phyloP scores from a whole-genome alignment of 2,797 vertebrate genomes.

The Myotis findleyi region DNA sequence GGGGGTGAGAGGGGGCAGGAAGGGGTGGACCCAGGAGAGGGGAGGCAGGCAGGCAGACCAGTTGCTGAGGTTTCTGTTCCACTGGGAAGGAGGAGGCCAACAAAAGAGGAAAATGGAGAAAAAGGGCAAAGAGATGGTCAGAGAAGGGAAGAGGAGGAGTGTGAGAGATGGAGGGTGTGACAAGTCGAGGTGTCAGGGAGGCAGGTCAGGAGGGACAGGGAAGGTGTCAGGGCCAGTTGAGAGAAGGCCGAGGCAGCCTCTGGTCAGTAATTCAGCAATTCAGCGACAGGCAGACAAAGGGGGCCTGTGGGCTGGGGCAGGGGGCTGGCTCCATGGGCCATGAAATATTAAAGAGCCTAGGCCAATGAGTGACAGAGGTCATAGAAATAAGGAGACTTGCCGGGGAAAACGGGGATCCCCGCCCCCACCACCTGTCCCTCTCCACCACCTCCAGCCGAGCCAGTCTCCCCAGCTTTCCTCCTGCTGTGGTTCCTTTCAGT shows the following conservation, averaged over 20 bases:
- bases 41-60: conserved; percentile 53
- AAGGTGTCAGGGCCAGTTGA: neutral
- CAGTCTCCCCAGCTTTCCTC: conserved; percentile 31
- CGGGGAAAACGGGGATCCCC: neutral
- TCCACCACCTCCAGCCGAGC: conserved; percentile 23
- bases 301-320: conserved; percentile 65
- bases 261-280: conserved; percentile 69
- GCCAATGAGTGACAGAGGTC: conserved; percentile 49
- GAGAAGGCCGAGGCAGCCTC: conserved; percentile 30
- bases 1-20: conserved; percentile 36
- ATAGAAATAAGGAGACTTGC: conserved; percentile 63
- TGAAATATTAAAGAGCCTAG: conserved; percentile 71
- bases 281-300: conserved; percentile 69
- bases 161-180: neutral
- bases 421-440: neutral
- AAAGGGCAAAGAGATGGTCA: conserved; percentile 49
- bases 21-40: conserved; percentile 51
- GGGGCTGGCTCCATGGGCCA: conserved; percentile 52
- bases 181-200: neutral
- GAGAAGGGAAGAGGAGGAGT: conserved; percentile 5
- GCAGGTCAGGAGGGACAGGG: neutral
- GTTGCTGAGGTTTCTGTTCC: conserved; percentile 75
- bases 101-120: conserved; percentile 74
- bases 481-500: neutral
- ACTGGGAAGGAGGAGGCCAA: conserved; percentile 60